These are phyloP conservation scores for Diadegma fenestrale DNA, from an alignment of 2,888 invertebrate species.

Conservation along the genomic window DNA sequence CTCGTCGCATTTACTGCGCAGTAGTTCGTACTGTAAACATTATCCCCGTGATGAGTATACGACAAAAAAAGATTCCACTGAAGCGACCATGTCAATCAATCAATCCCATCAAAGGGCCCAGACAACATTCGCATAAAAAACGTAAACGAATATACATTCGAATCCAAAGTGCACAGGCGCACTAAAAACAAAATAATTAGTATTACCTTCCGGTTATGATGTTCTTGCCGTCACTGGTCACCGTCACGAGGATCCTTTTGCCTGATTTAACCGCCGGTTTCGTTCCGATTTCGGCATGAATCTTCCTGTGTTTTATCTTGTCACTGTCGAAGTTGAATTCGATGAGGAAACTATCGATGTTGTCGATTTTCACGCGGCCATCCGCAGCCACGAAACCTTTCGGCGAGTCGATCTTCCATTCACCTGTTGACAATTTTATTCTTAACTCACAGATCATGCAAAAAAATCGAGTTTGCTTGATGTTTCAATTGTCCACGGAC, in stretches of 20 bases:
- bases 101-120: constrained; percentile 8
- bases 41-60: constrained; percentile 61
- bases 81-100: constrained; percentile 52
- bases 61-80: constrained; percentile 60
- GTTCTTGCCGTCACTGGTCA: constrained; percentile 89
- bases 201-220: constrained; percentile 90
- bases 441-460: neutral
- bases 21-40: constrained; percentile 87
- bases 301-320: constrained; percentile 88
- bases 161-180: no score
- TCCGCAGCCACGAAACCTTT: constrained; percentile 86
- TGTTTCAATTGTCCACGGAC: neutral
- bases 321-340: constrained; percentile 88
- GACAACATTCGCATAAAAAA: neutral
- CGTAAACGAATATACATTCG: neutral
- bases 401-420: constrained; percentile 77
- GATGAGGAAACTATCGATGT: constrained; percentile 89
- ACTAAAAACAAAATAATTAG: constrained; percentile 43
- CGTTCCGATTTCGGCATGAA: constrained; percentile 88
- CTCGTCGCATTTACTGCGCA: constrained; percentile 89
- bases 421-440: constrained; percentile 70
- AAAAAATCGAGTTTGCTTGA: neutral
- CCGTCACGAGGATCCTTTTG: constrained; percentile 88
- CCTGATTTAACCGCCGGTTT: constrained; percentile 87
- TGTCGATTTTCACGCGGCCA: constrained; percentile 85